phyloP scores from a whole-genome alignment of 2,113 vertebrate genomes.

The Sus scrofa region T2T-Sscrofa CM000819.6:44015001-44015500 shows the following conservation, averaged over 20 bases:
- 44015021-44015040: not conserved
- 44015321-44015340: not conserved
- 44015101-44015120: slow-evolving; percentile 41
- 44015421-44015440: not conserved
- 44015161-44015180: slow-evolving; percentile 65
- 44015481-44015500: too few species aligned
- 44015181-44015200: slow-evolving; percentile 60
- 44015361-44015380: not conserved
- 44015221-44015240: slow-evolving; percentile 68
- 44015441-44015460: too few species aligned
- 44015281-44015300: not conserved
- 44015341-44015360: not conserved
- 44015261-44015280: slow-evolving; percentile 64
- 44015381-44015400: not conserved
- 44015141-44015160: slow-evolving; percentile 60
- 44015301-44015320: not conserved
- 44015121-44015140: slow-evolving; percentile 18
- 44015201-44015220: slow-evolving; percentile 69
- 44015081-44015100: too few species aligned
- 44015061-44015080: too few species aligned
- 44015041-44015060: slow-evolving; percentile 41
- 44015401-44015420: not conserved
- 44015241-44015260: slow-evolving; percentile 75
- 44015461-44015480: too few species aligned
- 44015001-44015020: slow-evolving; percentile 3